Base-by-base conservation (phyloP, 2,797 vertebrate genomes). In the Microcaecilia unicolor region DNA sequence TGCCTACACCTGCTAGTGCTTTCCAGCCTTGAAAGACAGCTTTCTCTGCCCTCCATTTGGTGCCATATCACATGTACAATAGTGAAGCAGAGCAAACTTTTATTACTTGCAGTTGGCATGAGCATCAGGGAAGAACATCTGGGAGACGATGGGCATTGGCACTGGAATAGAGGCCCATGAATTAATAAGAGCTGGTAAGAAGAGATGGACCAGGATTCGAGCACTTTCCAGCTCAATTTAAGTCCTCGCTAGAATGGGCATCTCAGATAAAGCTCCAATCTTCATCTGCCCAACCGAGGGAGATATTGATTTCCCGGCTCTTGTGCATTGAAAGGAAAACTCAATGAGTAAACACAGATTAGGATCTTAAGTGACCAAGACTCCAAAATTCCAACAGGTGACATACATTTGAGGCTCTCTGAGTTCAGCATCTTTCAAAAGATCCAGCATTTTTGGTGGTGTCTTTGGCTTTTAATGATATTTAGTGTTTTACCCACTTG, bases 171-270 rank as follows among this genome's bases (percentile, higher is more conserved):
- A 0, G 46, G 34, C 43, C 37, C 51, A 59, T 59, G 39, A 67
- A 61, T 61, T 64, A 64, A 37, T 56, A 45, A 64, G 55, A 37
- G 12, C 12, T 0, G 1, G 51, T 43, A 51, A 56, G 46, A 43
- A 9, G 30, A 56, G 49, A 10, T 25, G 49, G 51, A n/a, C 5
- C 0, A 6, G 41, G 35, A 13, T 17, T 30, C 24, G 11, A 15
- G 25, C 22, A 18, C 4, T 8, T 15, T 31, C 13, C 13, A 21
- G 29, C 19, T 11, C n/a, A n/a, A n/a, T n/a, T n/a, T n/a, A n/a
- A n/a, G n/a, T n/a, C 8, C 26, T 16, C 0, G 6, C 1, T 0
- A 0, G n/a, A n/a, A n/a, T n/a, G n/a, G n/a, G n/a, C n/a, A n/a
- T n/a, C n/a, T n/a, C n/a, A n/a, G 34, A 17, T 48, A 26, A 26